A percentile compares a stretch with the other conserved stretches of the same genome.
Evolutionary conservation across 2,888 invertebrate genomes (phyloP).

Genomic region (Melikaiella ostensackeni): DNA sequence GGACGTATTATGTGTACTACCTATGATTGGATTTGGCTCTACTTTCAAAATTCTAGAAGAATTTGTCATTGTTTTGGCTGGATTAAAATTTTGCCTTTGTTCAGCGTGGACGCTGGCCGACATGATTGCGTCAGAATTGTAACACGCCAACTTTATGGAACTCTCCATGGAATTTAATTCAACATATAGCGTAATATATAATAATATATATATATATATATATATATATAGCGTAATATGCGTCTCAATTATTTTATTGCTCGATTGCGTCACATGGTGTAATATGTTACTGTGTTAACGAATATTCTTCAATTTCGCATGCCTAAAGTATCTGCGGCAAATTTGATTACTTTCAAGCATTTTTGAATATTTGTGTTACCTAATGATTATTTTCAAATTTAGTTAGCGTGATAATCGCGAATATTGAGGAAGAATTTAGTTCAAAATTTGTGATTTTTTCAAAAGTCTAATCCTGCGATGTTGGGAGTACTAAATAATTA

Average conservation of each 20-base stretch:
- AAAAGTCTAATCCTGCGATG: neutral
- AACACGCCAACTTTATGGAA: neutral
- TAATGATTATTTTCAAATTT: too few species aligned
- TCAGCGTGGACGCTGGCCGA: neutral
- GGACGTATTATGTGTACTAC: too few species aligned
- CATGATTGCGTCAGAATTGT: neutral
- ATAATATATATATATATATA: too few species aligned
- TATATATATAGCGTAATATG: neutral
- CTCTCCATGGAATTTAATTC: neutral
- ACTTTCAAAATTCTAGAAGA: too few species aligned
- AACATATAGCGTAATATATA: neutral
- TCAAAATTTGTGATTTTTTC: neutral
- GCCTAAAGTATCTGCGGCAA: neutral
- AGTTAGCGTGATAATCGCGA: too few species aligned
- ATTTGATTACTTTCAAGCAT: neutral
- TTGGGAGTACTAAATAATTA: too few species aligned
- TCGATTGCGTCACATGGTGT: neutral
- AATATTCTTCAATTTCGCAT: too few species aligned
- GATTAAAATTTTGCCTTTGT: neutral
- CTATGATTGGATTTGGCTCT: too few species aligned
- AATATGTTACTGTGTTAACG: neutral
- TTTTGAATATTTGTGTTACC: too few species aligned
- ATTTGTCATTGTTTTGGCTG: neutral
- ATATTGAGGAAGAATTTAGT: too few species aligned
- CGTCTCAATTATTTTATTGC: neutral